Evolutionary conservation across 2,888 invertebrate genomes (phyloP), one percentile per base, ranked within the genome.

Genomic region (Drosophila anomelani): DNA sequence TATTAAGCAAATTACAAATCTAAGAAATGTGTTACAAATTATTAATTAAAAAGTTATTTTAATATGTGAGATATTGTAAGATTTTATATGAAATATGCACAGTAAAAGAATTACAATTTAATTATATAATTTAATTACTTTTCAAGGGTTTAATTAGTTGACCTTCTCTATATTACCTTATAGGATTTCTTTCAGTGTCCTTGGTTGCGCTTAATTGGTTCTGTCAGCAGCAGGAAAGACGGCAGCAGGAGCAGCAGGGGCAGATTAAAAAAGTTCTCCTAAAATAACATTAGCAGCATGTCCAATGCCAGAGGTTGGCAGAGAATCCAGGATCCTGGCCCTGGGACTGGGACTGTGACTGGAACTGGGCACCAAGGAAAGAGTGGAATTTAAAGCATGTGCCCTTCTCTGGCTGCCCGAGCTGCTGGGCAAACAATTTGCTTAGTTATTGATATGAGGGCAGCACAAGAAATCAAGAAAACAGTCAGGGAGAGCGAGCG

Each of bases 201-300:
- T 82, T 79, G 85, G 84, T 85, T 86, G 83, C 88, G 88, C 86
- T 88, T 87, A 87, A 87, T 87, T 87, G 86, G 88, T 87, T 87
- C 86, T 87, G 86, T 87, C 86, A 87, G 86, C 85, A 61, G 78
- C 85, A 86, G 85, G 61, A 75, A 73, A 49, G 66, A 36, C 58
- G 58, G 63, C 62, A 41, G 68, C 64, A 57, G 59, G 69, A 60
- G 47, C 71, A 76, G 62, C 66, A 43, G 67, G 73, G 71, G 67
- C 88, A 87, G 88, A 87, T 88, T 87, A 87, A 88, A 86, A 86
- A 87, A 86, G 86, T 86, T 86, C 76, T 79, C 69, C 87, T 83
- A 88, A 85, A 85, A 85, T 80, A 85, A 88, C 85, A 85, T 85
- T 88, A 85, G 85, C 68, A 84, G 75, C 80, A 55, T 69, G 72